Evolutionary conservation across 2,888 invertebrate species (phyloP), one percentile per base, ranked within the genome.

Genomic region (Hybos culiciformis): DNA sequence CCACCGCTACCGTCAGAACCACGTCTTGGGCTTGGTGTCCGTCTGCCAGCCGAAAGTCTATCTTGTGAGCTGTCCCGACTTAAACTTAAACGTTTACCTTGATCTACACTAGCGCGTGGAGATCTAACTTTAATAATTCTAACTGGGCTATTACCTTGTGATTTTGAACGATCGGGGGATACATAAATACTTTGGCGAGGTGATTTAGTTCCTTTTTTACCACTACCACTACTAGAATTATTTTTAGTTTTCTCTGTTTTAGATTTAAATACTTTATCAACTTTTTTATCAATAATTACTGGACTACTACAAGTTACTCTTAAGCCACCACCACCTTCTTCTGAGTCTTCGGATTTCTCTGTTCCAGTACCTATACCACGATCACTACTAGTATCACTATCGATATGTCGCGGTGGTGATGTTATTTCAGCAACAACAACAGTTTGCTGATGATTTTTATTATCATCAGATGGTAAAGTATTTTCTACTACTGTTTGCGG

Each of bases 111-210:
- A 43, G 69, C 69, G 45, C 74, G 69, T 1, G 77, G 76, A 12
- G 66, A 66, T 46, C 62, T 66, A 2, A 67, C 64, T 53, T 66
- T 66, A n/a, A 67, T 62, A 37, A 67, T 67, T 43, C 63, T 58
- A 34, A 67, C 64, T 2, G 66, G 67, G 1, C 63, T 65, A 42
- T 59, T 62, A 11, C 64, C 63, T 48, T 62, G 63, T 11, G 66
- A 66, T 42, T 63, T 63, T 43, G 60, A 59, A 17, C 64, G 63
- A 50, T 66, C 66, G 1, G 66, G 65, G 0, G 76, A 76, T 45
- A 75, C 71, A 50, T 75, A 74, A 21, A 75, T 71, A 38, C 73
- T 74, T 46, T 72, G 71, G 7, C 73, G 68, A 11, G 73, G 71
- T 3, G 74, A 73, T 43, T 61, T 56, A 26, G 50, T 53, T 5